Evolutionary conservation across 2,797 vertebrate genomes (phyloP), one percentile per base, ranked within the genome.

Genomic region (Aplochiton taeniatus): DNA sequence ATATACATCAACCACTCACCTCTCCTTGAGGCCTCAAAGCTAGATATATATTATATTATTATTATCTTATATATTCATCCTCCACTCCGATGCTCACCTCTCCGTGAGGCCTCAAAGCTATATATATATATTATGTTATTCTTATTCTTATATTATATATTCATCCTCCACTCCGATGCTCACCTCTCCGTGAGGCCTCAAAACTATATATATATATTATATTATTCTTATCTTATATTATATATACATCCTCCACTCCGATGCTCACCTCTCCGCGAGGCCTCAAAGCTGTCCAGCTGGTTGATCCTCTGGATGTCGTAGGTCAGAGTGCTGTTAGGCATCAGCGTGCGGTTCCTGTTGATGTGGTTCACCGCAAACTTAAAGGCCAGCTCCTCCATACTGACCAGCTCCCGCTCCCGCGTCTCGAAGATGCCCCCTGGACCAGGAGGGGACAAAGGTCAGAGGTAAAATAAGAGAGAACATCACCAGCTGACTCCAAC

Each of bases 241-340:
- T n/a, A n/a, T n/a, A n/a, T n/a, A n/a, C n/a, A n/a, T n/a, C n/a
- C n/a, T n/a, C n/a, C 11, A 46, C 58, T 53, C 47, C 20, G 48
- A 62, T 18, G 19, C 85, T 81, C 90, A 98, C 97, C 97, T 95
- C 96, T 95, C 79, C 95, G 91, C 0, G 96, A 98, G 60, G 97
- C 97, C 91, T 99, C 97, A 64, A 99, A 99, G 68, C 97, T 97
- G 77, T 99, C 97, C 63, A 97, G 98, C 56, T 96, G 89, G 88
- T 98, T 98, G 89, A 98, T 96, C 88, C 96, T 95, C 93, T 98
- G 96, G 77, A 99, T 96, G 88, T 98, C 97, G 31, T 98, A 99
- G 81, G 96, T 98, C 79, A 99, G 90, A 7, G 96, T 99, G 17
- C 91, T 95, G 89, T 98, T 98, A 84, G 96, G 96, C 93, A 98